Conservation (phyloP, 2,113 vertebrate species). For the Lutjanus erythropterus region DNA sequence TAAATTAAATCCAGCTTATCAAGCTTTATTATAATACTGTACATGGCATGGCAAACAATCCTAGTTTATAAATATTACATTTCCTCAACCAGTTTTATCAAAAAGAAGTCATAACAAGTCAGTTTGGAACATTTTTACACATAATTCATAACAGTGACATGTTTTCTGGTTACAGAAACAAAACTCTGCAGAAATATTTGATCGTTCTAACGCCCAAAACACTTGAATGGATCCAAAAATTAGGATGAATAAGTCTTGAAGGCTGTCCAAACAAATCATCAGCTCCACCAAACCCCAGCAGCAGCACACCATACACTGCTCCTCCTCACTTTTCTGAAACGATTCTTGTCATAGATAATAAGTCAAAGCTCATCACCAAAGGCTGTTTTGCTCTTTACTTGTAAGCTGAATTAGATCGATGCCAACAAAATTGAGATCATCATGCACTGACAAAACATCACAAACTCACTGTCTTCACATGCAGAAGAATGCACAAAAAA, state of each 20-base stretch:
- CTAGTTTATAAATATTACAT: not conserved
- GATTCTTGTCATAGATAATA: constrained; percentile 41
- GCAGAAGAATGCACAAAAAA: not conserved
- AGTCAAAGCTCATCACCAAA: constrained; percentile 7
- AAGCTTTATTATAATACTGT: not conserved
- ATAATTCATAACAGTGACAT: not conserved
- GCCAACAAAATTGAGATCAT: constrained; percentile 25
- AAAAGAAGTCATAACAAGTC: not conserved
- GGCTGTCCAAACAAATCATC: constrained; percentile 55
- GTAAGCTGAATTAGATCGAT: constrained; percentile 29
- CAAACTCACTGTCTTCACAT: not conserved
- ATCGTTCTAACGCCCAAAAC: not conserved
- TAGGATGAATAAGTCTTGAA: constrained; percentile 34
- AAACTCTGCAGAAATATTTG: not conserved
- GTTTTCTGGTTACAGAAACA: not conserved
- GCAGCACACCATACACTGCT: constrained; percentile 19
- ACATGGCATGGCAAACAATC: not conserved
- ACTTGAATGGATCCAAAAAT: constrained; percentile 13
- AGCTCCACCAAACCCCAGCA: constrained; percentile 36
- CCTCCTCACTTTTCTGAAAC: constrained; percentile 34
- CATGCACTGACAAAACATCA: not conserved
- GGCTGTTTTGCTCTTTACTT: constrained; percentile 36
- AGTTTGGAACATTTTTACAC: not conserved
- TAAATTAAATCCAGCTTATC: not conserved
- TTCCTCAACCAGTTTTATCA: not conserved